Conservation (phyloP, 1,140 invertebrate species). For the Cryptotermes secundus region DNA sequence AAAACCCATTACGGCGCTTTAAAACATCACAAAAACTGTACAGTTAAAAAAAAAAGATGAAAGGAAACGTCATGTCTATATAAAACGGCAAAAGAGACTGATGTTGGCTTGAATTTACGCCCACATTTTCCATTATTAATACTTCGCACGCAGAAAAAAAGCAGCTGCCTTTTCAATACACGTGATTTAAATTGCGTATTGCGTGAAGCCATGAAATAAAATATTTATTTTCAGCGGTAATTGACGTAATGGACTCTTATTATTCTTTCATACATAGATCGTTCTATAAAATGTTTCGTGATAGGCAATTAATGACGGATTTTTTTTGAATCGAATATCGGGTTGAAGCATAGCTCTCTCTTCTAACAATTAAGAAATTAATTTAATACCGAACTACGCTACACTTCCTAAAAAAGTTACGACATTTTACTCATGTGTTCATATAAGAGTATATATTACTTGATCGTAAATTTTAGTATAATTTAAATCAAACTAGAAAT, state of each 20-base stretch:
- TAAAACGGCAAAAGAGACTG: not conserved
- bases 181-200: not conserved
- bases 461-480: too few species aligned
- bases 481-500: too few species aligned
- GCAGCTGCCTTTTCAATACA: not conserved
- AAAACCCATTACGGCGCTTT: not conserved
- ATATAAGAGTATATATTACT: too few species aligned
- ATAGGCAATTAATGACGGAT: not conserved
- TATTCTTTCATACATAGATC: not conserved
- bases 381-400: too few species aligned
- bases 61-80: not conserved
- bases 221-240: not conserved
- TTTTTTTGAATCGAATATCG: not conserved
- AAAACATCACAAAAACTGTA: not conserved
- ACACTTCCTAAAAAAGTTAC: too few species aligned
- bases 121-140: not conserved
- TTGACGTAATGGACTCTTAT: not conserved
- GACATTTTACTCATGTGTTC: too few species aligned
- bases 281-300: not conserved
- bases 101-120: not conserved
- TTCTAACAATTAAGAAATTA: too few species aligned
- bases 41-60: not conserved
- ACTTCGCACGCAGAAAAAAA: not conserved
- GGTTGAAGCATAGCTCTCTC: too few species aligned
- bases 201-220: not conserved